These are phyloP conservation scores for Leptarthrus brevirostris DNA, from an alignment of 2,888 invertebrate genomes.

Conservation along the genomic window DNA sequence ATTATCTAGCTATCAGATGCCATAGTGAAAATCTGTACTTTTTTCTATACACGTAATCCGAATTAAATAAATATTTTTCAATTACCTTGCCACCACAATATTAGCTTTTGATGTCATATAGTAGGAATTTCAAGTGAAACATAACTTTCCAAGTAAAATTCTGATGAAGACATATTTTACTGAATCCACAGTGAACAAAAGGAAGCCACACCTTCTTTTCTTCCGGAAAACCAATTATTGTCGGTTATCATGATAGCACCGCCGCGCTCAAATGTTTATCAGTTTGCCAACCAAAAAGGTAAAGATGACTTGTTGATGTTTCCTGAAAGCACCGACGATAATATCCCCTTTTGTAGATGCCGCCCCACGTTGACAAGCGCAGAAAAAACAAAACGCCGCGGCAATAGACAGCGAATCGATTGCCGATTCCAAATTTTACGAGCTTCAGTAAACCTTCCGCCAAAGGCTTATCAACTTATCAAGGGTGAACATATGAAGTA, in stretches of 20 bases:
- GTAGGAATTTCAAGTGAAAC: no score
- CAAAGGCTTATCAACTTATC: conserved; percentile 49
- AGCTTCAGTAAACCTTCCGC: conserved; percentile 39
- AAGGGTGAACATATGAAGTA: conserved; percentile 44
- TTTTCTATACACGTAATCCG: no score
- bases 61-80: no score
- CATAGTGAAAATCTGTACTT: no score
- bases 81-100: no score
- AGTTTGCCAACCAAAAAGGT: conserved; percentile 31
- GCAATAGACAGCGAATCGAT: conserved; percentile 45
- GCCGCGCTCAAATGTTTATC: not conserved
- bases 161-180: no score
- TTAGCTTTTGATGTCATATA: no score
- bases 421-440: conserved; percentile 50
- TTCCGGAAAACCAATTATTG: conserved; percentile 15
- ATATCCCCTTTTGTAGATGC: not conserved
- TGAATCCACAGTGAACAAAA: no score
- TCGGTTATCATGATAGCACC: conserved; percentile 2
- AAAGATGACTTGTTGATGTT: conserved; percentile 6
- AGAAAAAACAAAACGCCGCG: conserved; percentile 9
- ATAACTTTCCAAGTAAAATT: no score
- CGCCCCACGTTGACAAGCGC: conserved; percentile 13
- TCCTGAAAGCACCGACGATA: conserved; percentile 1
- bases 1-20: no score
- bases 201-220: conserved; percentile 13